These are phyloP conservation scores for Matsumurasca onukii DNA, from an alignment of 1,140 invertebrate species.

Conservation along the genomic window DNA sequence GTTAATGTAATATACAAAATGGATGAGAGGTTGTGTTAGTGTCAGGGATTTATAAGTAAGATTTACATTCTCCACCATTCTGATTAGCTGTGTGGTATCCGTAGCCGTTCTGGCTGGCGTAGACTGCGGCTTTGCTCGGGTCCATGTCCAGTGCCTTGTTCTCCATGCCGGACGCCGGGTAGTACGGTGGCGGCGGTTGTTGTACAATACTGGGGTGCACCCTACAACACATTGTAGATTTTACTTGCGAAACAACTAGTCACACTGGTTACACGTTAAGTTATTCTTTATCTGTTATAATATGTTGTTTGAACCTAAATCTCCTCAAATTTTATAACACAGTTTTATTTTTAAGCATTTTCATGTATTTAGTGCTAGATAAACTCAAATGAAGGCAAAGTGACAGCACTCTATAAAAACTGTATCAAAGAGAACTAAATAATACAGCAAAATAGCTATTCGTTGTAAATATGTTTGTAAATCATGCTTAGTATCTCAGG, in stretches of 20 bases:
- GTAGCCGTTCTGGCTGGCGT: constrained; percentile 79
- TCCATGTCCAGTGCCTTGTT: constrained; percentile 89
- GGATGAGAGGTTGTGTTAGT: neutral
- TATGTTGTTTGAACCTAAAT: too few species aligned
- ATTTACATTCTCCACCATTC: constrained; percentile 74
- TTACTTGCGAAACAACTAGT: constrained; percentile 23
- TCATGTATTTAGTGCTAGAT: too few species aligned
- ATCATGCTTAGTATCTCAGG: too few species aligned
- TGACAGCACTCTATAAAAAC: too few species aligned
- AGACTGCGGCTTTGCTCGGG: constrained; percentile 79
- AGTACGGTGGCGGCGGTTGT: constrained; percentile 80
- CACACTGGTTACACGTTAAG: too few species aligned
- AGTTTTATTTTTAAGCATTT: too few species aligned
- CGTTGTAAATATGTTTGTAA: too few species aligned
- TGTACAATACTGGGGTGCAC: constrained; percentile 74
- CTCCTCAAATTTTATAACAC: neutral
- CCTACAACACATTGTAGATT: constrained; percentile 45
- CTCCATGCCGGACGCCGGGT: constrained; percentile 79
- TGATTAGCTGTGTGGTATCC: constrained; percentile 64
- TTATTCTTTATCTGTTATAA: too few species aligned
- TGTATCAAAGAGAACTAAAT: too few species aligned
- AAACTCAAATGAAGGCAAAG: too few species aligned
- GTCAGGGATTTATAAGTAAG: constrained; percentile 12
- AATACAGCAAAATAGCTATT: too few species aligned
- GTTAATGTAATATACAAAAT: constrained; percentile 4